Percentiles rank a stretch among this genome's conserved stretches.
These are phyloP conservation scores for Standfussiana lucernea DNA, from an alignment of 2,888 invertebrate species.

Conservation along the genomic window DNA sequence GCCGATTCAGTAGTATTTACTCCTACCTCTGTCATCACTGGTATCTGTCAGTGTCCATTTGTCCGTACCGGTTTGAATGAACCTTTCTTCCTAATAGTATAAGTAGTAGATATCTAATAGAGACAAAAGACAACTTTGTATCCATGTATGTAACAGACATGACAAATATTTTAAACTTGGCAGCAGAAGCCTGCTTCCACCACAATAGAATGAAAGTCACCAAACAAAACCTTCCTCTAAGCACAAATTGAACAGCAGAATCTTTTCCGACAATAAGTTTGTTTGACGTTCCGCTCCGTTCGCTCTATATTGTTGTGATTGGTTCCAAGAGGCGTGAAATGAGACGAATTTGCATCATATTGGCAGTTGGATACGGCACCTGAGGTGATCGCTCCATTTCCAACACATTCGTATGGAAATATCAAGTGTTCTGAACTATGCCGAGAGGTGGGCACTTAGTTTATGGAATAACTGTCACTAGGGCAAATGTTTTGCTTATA, in stretches of 20 bases:
- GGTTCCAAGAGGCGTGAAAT: conserved; percentile 55
- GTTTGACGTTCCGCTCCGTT: conserved; percentile 65
- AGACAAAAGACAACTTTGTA: background rate
- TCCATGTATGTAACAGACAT: background rate
- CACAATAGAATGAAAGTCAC: conserved; percentile 34
- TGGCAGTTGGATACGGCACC: conserved; percentile 61
- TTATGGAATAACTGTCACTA: conserved; percentile 1
- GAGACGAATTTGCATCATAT: conserved; percentile 73
- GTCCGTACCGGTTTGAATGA: background rate
- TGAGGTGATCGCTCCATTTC: conserved; percentile 62
- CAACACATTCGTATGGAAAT: conserved; percentile 67
- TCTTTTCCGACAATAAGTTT: conserved; percentile 43
- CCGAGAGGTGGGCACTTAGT: conserved; percentile 12
- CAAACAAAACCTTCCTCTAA: background rate
- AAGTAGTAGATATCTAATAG: too few species aligned
- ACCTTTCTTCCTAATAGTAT: background rate
- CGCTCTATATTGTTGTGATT: conserved; percentile 49
- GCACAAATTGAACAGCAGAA: conserved; percentile 20
- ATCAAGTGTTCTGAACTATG: conserved; percentile 40
- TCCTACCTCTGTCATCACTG: too few species aligned
- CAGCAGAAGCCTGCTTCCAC: conserved; percentile 9
- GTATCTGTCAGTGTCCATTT: background rate
- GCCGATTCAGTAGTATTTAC: too few species aligned
- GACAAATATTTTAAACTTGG: conserved; percentile 5
- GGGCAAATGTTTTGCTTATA: background rate